Percentiles rank a stretch among this genome's conserved stretches.
These are phyloP conservation scores for Scarus forsteni DNA, from an alignment of 2,797 vertebrate genomes.

Conservation along the genomic window DNA sequence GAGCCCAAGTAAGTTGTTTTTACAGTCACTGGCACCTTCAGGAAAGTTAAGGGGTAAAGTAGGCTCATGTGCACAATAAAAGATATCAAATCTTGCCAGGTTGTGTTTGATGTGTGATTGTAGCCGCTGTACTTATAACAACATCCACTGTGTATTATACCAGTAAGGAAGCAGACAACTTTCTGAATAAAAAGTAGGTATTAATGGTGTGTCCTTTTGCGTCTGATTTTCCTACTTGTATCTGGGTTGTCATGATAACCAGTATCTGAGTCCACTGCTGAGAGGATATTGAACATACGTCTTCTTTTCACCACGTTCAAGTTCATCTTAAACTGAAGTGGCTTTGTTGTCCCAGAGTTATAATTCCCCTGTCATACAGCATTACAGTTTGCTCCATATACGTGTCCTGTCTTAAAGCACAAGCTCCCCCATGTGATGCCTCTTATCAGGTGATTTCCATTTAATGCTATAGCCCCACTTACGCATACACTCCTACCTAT, in stretches of 20 bases:
- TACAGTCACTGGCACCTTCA: too few species aligned
- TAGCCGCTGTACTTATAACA: too few species aligned
- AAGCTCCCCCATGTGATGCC: conserved; percentile 46
- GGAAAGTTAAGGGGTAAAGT: too few species aligned
- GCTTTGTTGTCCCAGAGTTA: conserved; percentile 42
- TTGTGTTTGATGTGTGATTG: too few species aligned
- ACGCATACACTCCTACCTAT: conserved; percentile 72
- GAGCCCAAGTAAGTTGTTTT: too few species aligned
- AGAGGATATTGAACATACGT: conserved; percentile 47
- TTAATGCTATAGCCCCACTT: conserved; percentile 66
- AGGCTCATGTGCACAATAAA: too few species aligned
- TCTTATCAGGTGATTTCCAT: conserved; percentile 65
- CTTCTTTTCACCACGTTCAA: conserved; percentile 5
- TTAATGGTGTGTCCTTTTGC: too few species aligned
- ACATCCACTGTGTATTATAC: too few species aligned
- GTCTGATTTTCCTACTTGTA: conserved; percentile 10
- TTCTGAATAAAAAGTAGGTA: too few species aligned
- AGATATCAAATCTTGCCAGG: too few species aligned
- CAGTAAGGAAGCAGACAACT: too few species aligned
- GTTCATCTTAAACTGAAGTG: conserved; percentile 27
- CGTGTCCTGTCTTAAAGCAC: conserved; percentile 44
- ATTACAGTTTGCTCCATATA: conserved; percentile 48
- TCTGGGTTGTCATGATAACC: conserved; percentile 46
- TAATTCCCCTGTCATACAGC: conserved; percentile 52
- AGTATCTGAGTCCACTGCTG: conserved; percentile 36